Percentiles rank a stretch among this genome's conserved stretches.
phyloP scores from a whole-genome alignment of 2,888 invertebrate species.

The Philereme vetulata region DNA sequence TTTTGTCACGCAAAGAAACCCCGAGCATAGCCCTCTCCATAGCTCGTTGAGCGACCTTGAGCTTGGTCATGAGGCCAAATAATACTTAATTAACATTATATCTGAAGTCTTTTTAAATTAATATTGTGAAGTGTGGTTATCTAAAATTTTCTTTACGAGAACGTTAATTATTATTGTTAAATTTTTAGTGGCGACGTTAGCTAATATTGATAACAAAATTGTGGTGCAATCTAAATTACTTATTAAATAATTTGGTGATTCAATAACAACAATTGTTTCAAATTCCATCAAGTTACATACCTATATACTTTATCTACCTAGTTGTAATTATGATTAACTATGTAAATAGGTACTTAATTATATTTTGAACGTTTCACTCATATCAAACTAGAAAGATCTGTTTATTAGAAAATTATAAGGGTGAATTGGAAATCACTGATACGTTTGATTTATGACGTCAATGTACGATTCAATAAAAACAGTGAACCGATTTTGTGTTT shows the following conservation, averaged over 20 bases:
- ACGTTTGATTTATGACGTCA: constrained; percentile 76
- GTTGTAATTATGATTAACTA: constrained; percentile 54
- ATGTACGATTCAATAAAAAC: constrained; percentile 81
- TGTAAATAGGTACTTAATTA: constrained; percentile 73
- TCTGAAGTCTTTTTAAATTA: constrained; percentile 17
- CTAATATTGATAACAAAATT: constrained; percentile 49
- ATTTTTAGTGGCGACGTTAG: constrained; percentile 5
- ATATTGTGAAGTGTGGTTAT: constrained; percentile 19
- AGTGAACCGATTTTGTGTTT: constrained; percentile 56
- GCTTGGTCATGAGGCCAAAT: too few relatives aligned
- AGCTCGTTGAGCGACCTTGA: too few relatives aligned
- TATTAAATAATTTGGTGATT: constrained; percentile 45
- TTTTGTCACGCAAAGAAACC: too few relatives aligned
- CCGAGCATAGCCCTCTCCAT: too few relatives aligned
- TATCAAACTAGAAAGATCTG: constrained; percentile 77
- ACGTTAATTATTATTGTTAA: too few relatives aligned
- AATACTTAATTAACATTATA: constrained; percentile 8
- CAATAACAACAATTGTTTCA: constrained; percentile 51
- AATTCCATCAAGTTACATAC: constrained; percentile 45
- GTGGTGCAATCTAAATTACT: constrained; percentile 53
- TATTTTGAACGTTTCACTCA: constrained; percentile 81
- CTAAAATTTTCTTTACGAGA: constrained; percentile 15
- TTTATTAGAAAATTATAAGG: constrained; percentile 77
- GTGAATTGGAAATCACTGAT: constrained; percentile 70
- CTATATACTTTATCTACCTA: constrained; percentile 48